These are phyloP conservation scores for Toxotes lorentzi DNA, from an alignment of 2,797 vertebrate species.

Conservation along the genomic window DNA sequence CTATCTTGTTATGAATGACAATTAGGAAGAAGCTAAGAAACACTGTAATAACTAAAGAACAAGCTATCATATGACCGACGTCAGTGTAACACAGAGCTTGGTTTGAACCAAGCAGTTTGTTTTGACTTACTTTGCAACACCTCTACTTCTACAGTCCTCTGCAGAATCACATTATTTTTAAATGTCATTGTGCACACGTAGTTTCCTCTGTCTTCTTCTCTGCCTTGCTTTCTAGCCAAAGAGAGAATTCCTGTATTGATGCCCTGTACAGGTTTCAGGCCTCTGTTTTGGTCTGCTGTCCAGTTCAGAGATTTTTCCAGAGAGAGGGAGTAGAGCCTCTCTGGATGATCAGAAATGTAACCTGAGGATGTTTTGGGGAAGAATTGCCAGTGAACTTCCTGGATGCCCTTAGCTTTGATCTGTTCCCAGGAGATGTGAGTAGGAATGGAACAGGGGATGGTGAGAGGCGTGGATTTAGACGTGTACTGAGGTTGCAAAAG, in stretches of 20 bases:
- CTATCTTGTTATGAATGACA: constrained; percentile 33
- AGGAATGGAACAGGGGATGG: constrained; percentile 68
- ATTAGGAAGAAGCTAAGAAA: constrained; percentile 24
- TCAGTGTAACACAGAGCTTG: neutral
- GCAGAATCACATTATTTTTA: neutral
- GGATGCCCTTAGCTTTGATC: constrained; percentile 34
- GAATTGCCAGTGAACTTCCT: constrained; percentile 74
- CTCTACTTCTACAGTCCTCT: constrained; percentile 54
- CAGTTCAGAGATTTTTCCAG: neutral
- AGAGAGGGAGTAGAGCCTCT: constrained; percentile 51
- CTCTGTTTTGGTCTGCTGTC: accelerated
- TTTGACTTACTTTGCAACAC: constrained; percentile 78
- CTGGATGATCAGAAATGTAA: accelerated
- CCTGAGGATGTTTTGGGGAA: neutral
- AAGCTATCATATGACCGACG: neutral
- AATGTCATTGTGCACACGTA: constrained; percentile 74
- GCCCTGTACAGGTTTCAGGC: accelerated
- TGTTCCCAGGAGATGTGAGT: constrained; percentile 45
- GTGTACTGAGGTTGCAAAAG: constrained; percentile 50
- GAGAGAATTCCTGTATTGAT: constrained; percentile 32
- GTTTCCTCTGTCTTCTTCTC: constrained; percentile 48
- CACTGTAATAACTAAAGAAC: neutral
- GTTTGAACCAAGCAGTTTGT: neutral
- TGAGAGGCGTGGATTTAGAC: constrained; percentile 1
- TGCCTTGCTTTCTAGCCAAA: constrained; percentile 12